Percentiles rank a stretch among this genome's conserved stretches.
These are phyloP conservation scores for Chrysopilus asiliformis DNA, from an alignment of 2,888 invertebrate genomes.

Conservation along the genomic window DNA sequence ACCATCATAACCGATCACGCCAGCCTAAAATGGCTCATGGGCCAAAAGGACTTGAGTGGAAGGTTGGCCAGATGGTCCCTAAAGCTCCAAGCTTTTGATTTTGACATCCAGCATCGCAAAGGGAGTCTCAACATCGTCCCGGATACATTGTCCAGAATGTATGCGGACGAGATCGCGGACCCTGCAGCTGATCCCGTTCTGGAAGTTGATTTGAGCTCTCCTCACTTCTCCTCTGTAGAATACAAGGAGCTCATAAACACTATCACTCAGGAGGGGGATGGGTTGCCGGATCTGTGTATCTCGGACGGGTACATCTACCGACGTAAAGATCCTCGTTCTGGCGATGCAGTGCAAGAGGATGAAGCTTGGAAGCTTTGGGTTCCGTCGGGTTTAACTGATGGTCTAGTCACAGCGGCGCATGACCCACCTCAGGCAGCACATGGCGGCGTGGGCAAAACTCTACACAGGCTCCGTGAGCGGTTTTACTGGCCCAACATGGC, in stretches of 20 bases:
- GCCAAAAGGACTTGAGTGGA: no score
- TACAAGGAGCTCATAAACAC: constrained; percentile 1
- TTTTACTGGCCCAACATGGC: neutral
- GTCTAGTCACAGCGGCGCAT: neutral
- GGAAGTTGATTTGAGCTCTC: constrained; percentile 1
- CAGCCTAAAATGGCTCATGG: no score
- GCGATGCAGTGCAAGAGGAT: constrained; percentile 3
- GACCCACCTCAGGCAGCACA: neutral
- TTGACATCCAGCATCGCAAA: constrained; percentile 18
- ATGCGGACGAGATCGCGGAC: constrained; percentile 1
- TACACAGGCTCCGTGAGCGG: neutral
- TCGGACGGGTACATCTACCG: no score
- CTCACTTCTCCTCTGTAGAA: constrained; percentile 4
- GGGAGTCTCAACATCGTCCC: constrained; percentile 19
- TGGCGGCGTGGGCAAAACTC: neutral
- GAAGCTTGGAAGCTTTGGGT: neutral
- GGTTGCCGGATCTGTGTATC: constrained; percentile 10
- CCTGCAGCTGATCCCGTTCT: neutral
- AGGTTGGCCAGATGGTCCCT: constrained; percentile 17
- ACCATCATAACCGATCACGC: no score
- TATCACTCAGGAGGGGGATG: neutral
- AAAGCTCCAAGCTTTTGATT: constrained; percentile 14
- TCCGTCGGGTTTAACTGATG: neutral
- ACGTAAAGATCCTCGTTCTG: constrained; percentile 4
- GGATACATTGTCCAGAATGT: constrained; percentile 18